Evolutionary conservation across 2,113 vertebrate genomes (phyloP), one percentile per base, ranked within the genome.

Genomic region (Laterallus jamaicensis): DNA sequence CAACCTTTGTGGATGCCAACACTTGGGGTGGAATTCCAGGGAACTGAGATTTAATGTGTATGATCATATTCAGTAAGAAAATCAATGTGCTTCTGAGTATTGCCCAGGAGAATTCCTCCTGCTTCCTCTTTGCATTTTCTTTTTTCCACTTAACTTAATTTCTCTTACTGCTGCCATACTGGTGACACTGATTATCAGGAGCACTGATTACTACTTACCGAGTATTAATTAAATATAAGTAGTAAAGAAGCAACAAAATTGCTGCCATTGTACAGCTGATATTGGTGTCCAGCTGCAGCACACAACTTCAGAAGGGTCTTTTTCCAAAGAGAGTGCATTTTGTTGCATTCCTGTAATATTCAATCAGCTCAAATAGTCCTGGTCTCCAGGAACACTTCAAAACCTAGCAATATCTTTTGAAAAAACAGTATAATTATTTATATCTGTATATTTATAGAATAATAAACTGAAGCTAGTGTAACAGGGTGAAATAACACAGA

Each of bases 1-100:
- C 44, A 84, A 24, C 58, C n/a, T 96, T 82, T 81, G 59, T 82
- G 81, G 31, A 55, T 94, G 88, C 66, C 77, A 84, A 60, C 31
- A 93, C 83, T 91, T 69, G 62, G 66, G 47, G 73, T 93, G 56
- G 64, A 94, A 95, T 96, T 96, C 90, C 90, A 94, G 39, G 80
- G 90, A 96, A 69, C 58, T 86, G 78, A 89, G 66, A 71, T 74
- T 82, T 95, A 96, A 95, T 88, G 35, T 70, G 20, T 60, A 8
- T 78, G 68, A 79, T 82, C 76, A 68, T 91, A 78, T 89, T 94
- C 95, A 95, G 58, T 86, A 83, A 92, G 40, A 58, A 93, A 86
- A 86, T 90, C 95, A 86, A 68, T 28, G 52, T 64, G 80, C 54
- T 93, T 84, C 62, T 93, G 83, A 92, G 47, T 76, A 64, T 78